Evolutionary conservation across 2,888 invertebrate genomes (phyloP), one percentile per base, ranked within the genome.

Genomic region (Patella ulyssiponensis): DNA sequence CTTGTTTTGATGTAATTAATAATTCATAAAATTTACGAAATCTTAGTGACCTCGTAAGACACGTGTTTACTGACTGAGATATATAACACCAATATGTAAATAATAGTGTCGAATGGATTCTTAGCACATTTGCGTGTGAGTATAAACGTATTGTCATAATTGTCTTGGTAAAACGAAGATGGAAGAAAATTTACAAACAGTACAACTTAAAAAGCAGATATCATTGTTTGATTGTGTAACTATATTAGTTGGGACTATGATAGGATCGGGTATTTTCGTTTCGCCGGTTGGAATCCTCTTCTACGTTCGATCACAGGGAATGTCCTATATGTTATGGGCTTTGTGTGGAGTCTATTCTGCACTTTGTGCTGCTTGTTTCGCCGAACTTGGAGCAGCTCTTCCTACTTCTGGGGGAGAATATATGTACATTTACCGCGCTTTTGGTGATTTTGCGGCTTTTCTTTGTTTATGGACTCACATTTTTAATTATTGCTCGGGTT

Each of bases 241-340:
- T 73, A 88, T 90, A 58, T 89, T 90, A 75, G 86, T 89, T 51
- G 98, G 98, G 73, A 95, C 97, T 82, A 97, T 98, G 84, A 95
- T 98, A 75, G 98, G 98, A 1, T 95, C 98, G 2, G 98, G 98
- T 15, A 98, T 98, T 87, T 98, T 98, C 92, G 96, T 98, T 70
- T 96, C 97, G 51, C 98, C 98, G 0, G 96, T 95, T 90, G 95
- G 98, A 84, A 97, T 97, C n/a, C 93, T 98, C 33, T 92, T 93
- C 79, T 93, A 95, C 89, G 95, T 97, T 95, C 17, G 98, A 96
- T 79, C 91, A 95, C 80, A 93, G 17, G 89, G 90, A 12, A 86
- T 96, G 92, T 96, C 97, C 1, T 93, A 98, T 74, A 94, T 97
- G 74, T 95, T 98, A 78, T 98, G 98, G 98, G 93, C 96, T 52